phyloP scores from a whole-genome alignment of 2,888 invertebrate genomes.

The Nasonia oneida region DNA sequence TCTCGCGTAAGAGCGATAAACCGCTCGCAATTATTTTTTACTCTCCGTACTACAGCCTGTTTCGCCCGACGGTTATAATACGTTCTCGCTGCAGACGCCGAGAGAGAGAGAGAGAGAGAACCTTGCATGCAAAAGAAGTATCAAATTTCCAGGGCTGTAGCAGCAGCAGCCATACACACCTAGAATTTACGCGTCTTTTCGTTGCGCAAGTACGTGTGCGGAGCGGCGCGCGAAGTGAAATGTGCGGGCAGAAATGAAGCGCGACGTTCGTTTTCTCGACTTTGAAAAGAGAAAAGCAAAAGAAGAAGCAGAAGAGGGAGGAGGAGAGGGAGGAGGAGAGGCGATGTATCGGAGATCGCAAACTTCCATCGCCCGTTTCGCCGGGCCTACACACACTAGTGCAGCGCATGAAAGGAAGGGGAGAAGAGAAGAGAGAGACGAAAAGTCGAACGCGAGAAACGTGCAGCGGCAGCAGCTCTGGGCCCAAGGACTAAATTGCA shows the following conservation, averaged over 20 bases:
- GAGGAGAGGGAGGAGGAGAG: not conserved
- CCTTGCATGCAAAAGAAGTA: conserved; percentile 44
- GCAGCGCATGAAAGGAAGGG: conserved; percentile 36
- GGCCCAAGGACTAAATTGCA: conserved; percentile 75
- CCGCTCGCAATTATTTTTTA: conserved; percentile 46
- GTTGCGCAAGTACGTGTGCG: not conserved
- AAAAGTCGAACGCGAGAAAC: conserved; percentile 65
- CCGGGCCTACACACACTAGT: conserved; percentile 41
- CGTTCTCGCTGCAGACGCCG: not conserved
- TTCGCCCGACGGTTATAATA: not conserved
- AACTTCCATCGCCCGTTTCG: conserved; percentile 63
- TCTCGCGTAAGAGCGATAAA: conserved; percentile 40
- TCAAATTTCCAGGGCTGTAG: conserved; percentile 50
- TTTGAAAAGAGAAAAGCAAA: conserved; percentile 32
- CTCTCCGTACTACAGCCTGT: not conserved
- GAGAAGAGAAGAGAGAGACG: conserved; percentile 64
- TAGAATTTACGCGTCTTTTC: conserved; percentile 51
- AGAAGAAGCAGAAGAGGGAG: conserved; percentile 22
- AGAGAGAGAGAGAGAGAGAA: not conserved
- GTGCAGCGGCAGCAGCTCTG: conserved; percentile 57
- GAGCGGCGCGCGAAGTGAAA: not conserved
- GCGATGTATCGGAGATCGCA: conserved; percentile 65
- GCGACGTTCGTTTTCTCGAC: conserved; percentile 57
- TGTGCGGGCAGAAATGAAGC: conserved; percentile 35
- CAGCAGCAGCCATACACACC: conserved; percentile 7